Conservation (phyloP, 1,140 invertebrate species). For the Vanessa atalanta region DNA sequence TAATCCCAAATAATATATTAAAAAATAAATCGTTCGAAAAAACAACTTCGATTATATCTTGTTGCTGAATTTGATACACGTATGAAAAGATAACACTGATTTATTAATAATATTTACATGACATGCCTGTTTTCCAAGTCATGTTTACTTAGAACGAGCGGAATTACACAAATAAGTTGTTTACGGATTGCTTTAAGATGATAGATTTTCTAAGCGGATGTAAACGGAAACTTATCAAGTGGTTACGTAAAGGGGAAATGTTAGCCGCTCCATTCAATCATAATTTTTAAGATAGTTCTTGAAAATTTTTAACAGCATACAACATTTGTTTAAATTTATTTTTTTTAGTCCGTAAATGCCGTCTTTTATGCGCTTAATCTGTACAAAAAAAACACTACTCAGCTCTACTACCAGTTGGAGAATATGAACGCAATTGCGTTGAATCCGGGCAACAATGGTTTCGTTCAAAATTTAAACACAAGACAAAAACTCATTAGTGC, state of each 20-base stretch:
- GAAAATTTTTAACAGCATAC: too few relatives aligned
- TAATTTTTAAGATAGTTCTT: too few relatives aligned
- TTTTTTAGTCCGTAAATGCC: too few relatives aligned
- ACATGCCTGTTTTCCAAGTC: constrained; percentile 31
- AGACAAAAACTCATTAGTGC: too few relatives aligned
- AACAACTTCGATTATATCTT: not conserved
- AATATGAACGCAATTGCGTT: too few relatives aligned
- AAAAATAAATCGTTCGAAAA: not conserved
- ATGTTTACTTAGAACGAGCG: constrained; percentile 29
- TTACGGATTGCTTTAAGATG: not conserved
- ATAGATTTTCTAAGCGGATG: constrained; percentile 1
- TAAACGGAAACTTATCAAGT: constrained; percentile 35
- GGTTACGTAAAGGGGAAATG: constrained; percentile 9
- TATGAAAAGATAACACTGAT: not conserved
- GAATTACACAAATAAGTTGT: constrained; percentile 26
- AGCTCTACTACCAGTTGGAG: too few relatives aligned
- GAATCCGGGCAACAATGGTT: too few relatives aligned
- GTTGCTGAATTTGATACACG: not conserved
- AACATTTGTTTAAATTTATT: too few relatives aligned
- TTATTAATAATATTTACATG: not conserved
- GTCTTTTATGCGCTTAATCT: too few relatives aligned
- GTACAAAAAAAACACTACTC: too few relatives aligned
- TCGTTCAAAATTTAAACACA: too few relatives aligned
- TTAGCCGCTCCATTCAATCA: too few relatives aligned
- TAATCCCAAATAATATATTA: constrained; percentile 12